Evolutionary conservation across 92 coral and sea anemone genomes (phyloP).

Genomic region (Palythoa heliodiscus): DNA sequence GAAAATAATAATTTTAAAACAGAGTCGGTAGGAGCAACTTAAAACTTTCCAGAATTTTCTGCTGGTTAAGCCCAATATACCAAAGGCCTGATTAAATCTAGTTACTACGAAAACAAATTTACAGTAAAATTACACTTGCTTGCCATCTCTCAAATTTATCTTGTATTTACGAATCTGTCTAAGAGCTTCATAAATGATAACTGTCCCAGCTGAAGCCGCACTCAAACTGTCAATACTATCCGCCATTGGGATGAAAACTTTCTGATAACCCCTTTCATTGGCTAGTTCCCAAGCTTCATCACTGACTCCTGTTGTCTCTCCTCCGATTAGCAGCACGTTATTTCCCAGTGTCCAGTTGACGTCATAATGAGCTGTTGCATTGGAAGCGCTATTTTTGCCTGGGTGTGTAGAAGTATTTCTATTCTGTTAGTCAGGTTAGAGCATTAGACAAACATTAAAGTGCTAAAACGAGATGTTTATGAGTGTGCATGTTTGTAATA

Average conservation of each 20-base stretch:
- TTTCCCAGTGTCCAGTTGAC: conserved; percentile 77
- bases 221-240: conserved; percentile 71
- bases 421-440: too few species aligned
- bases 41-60: too few species aligned
- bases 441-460: too few species aligned
- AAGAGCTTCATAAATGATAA: conserved; percentile 71
- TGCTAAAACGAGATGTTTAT: too few species aligned
- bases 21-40: too few species aligned
- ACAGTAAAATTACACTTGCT: background rate
- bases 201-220: conserved; percentile 76
- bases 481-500: too few species aligned
- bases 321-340: conserved; percentile 74
- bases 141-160: background rate
- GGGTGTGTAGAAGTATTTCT: background rate
- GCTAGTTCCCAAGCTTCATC: conserved; percentile 51
- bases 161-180: conserved; percentile 52
- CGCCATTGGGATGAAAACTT: conserved; percentile 70
- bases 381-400: background rate
- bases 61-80: too few species aligned
- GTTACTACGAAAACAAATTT: background rate
- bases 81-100: too few species aligned
- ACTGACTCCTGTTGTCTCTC: conserved; percentile 82
- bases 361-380: conserved; percentile 40
- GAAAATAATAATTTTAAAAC: too few species aligned
- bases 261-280: conserved; percentile 35